Evolutionary conservation across 2,888 invertebrate species (phyloP).

Genomic region (Pachydiplax longipennis): DNA sequence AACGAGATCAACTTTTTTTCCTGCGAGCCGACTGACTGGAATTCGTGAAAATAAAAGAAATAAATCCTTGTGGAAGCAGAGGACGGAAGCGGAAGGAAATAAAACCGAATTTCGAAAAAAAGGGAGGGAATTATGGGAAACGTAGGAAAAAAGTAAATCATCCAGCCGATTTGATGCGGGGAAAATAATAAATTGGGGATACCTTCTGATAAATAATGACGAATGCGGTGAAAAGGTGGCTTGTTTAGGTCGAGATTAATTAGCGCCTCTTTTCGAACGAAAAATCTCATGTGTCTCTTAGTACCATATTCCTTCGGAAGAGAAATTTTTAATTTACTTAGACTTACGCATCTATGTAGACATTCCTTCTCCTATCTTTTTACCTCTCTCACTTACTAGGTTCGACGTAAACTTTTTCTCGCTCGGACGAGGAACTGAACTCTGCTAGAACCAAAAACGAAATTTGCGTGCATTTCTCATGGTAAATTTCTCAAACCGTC

Average conservation of each 20-base stretch:
- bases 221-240: neutral
- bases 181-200: neutral
- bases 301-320: neutral
- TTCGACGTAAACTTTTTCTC: neutral
- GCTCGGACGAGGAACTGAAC: no score
- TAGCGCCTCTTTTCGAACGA: constrained; percentile 4
- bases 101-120: neutral
- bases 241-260: neutral
- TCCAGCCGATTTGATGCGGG: no score
- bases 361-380: neutral
- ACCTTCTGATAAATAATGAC: neutral
- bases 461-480: no score
- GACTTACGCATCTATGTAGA: neutral
- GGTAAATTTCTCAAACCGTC: no score
- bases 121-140: neutral
- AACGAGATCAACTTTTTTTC: constrained; percentile 18
- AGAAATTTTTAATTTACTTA: no score
- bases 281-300: neutral
- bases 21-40: neutral
- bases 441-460: no score
- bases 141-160: neutral
- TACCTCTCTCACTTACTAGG: neutral
- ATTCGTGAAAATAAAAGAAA: neutral
- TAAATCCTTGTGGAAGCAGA: no score
- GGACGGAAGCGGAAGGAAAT: no score